A percentile compares a stretch with the other conserved stretches of the same genome.
phyloP scores from a whole-genome alignment of 2,888 invertebrate species.

The Aporophyla lueneburgensis region DNA sequence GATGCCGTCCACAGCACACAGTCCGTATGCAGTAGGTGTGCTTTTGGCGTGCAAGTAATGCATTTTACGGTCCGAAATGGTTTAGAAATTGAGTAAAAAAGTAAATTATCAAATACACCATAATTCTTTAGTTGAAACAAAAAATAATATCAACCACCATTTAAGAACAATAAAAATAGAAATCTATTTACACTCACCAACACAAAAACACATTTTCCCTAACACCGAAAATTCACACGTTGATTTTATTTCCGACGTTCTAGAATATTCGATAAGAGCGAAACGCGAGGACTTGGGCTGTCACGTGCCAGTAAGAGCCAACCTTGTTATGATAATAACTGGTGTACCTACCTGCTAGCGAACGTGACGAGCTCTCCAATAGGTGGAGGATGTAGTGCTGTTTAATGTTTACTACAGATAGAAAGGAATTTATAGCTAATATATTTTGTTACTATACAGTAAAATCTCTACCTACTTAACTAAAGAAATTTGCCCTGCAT shows the following conservation, averaged over 20 bases:
- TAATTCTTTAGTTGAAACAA: background rate
- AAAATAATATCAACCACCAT: background rate
- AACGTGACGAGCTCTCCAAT: slow-evolving; percentile 56
- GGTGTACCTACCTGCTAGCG: slow-evolving; percentile 45
- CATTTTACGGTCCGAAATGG: background rate
- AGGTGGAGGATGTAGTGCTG: slow-evolving; percentile 30
- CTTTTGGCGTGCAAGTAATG: too few relatives aligned
- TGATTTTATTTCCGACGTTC: slow-evolving; percentile 56
- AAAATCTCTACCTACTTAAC: too few relatives aligned
- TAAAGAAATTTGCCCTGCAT: too few relatives aligned
- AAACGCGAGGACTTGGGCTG: slow-evolving; percentile 49
- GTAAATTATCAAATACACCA: background rate
- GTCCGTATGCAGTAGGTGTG: background rate
- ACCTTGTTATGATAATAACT: slow-evolving; percentile 68
- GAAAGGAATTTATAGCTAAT: slow-evolving; percentile 4
- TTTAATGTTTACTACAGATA: slow-evolving; percentile 36
- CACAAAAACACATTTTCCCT: slow-evolving; percentile 36
- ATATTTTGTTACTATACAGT: too few relatives aligned
- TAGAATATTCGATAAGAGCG: slow-evolving; percentile 58
- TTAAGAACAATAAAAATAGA: slow-evolving; percentile 11
- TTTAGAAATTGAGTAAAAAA: background rate
- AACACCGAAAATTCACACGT: slow-evolving; percentile 33
- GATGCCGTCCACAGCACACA: background rate
- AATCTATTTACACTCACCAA: slow-evolving; percentile 33
- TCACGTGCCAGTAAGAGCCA: slow-evolving; percentile 63